Evolutionary conservation across 2,888 invertebrate species (phyloP).

Genomic region (Drosophila kanekoi): DNA sequence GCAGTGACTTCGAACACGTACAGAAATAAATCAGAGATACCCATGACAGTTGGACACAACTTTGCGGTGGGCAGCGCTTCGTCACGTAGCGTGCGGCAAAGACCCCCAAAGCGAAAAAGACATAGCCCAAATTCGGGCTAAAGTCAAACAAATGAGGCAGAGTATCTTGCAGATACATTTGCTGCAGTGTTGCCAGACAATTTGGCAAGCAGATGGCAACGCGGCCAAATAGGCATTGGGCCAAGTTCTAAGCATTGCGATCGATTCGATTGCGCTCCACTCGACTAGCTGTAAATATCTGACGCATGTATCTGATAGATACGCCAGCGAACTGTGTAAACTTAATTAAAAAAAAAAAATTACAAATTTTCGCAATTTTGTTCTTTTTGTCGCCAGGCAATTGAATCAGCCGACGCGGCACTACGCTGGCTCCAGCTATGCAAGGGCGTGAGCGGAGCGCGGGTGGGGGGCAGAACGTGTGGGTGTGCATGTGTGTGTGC

Average conservation of each 20-base stretch:
- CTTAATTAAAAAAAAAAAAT: constrained; percentile 42
- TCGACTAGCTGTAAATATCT: constrained; percentile 2
- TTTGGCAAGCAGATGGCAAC: constrained; percentile 68
- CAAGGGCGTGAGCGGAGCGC: neutral
- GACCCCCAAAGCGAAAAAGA: neutral
- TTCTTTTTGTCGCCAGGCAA: constrained; percentile 18
- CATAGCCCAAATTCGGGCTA: constrained; percentile 13
- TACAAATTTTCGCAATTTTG: neutral
- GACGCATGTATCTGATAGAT: constrained; percentile 1
- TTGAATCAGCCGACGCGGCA: constrained; percentile 21
- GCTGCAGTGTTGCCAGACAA: constrained; percentile 31
- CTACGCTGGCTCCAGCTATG: constrained; percentile 17
- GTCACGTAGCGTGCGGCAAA: constrained; percentile 39
- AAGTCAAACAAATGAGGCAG: constrained; percentile 32
- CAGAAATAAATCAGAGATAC: constrained; percentile 44
- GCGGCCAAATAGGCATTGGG: constrained; percentile 31
- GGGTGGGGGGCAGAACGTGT: neutral
- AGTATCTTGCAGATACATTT: constrained; percentile 27
- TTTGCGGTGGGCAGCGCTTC: constrained; percentile 19
- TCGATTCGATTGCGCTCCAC: constrained; percentile 40
- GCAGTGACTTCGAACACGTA: constrained; percentile 32
- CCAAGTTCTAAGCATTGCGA: constrained; percentile 28
- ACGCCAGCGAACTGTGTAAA: constrained; percentile 14
- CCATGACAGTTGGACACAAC: constrained; percentile 37
- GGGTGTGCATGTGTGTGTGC: neutral